phyloP scores from a whole-genome alignment of 2,797 vertebrate genomes.

The Meriones psammophilus region DNA sequence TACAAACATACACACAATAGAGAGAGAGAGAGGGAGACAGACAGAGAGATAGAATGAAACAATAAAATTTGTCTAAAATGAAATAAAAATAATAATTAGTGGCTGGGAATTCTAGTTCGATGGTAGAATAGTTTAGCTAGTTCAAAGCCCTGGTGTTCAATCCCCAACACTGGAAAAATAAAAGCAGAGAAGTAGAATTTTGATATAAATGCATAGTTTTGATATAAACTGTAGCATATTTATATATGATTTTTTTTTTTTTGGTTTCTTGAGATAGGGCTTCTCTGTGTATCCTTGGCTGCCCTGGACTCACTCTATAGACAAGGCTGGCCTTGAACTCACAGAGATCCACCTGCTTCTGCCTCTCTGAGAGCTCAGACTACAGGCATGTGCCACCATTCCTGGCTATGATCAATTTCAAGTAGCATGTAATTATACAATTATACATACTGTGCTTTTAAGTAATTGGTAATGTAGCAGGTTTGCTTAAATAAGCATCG shows the following conservation, averaged over 20 bases:
- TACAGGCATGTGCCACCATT: no score
- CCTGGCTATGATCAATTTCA: not conserved
- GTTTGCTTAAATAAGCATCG: not conserved
- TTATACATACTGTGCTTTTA: not conserved
- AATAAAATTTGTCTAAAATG: not conserved
- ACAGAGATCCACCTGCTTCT: no score
- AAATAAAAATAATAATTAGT: not conserved
- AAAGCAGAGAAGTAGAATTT: not conserved
- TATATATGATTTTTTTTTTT: not conserved
- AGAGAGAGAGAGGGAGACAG: not conserved
- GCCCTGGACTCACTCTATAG: no score
- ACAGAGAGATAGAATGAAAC: not conserved
- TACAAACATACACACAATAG: not conserved
- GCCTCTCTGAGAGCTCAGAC: no score
- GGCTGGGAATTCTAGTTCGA: no score
- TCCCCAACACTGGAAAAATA: not conserved
- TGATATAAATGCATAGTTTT: not conserved
- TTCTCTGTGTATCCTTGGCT: no score
- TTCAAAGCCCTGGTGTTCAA: not conserved
- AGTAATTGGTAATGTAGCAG: not conserved
- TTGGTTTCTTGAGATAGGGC: no score
- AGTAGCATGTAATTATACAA: no score
- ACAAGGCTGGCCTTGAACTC: no score
- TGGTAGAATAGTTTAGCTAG: not conserved
- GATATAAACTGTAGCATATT: not conserved